Evolutionary conservation across 2,113 vertebrate species (phyloP).

Genomic region (Amazona vittata): DNA sequence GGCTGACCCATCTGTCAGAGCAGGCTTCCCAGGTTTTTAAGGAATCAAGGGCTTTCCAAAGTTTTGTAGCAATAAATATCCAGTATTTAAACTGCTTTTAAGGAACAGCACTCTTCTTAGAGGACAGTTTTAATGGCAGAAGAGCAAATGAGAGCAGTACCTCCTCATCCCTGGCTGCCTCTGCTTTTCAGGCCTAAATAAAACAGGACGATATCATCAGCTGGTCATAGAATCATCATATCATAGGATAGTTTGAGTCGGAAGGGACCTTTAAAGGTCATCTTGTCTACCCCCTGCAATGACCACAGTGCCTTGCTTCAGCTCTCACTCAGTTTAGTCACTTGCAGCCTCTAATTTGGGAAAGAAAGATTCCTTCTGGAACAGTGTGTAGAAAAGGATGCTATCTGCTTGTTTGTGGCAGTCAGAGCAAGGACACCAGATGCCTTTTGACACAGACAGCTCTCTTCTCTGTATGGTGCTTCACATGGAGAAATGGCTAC

Average conservation of each 20-base stretch:
- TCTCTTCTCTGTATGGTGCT: background rate
- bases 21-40: background rate
- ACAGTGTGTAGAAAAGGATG: background rate
- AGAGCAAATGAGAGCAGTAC: background rate
- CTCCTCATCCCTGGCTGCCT: background rate
- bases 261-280: constrained; percentile 25
- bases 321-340: background rate
- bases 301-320: background rate
- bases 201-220: background rate
- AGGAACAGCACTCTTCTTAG: background rate
- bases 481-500: background rate
- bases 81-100: background rate
- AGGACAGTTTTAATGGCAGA: background rate
- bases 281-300: background rate
- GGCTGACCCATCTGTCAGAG: background rate
- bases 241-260: background rate
- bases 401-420: background rate
- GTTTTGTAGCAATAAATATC: background rate
- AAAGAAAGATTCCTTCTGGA: background rate
- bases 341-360: background rate
- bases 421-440: background rate
- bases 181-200: background rate
- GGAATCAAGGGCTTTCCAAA: background rate
- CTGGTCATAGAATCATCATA: background rate
- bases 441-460: background rate